These are phyloP conservation scores for Megalops cyprinoides DNA, from an alignment of 2,797 vertebrate genomes.

Conservation along the genomic window DNA sequence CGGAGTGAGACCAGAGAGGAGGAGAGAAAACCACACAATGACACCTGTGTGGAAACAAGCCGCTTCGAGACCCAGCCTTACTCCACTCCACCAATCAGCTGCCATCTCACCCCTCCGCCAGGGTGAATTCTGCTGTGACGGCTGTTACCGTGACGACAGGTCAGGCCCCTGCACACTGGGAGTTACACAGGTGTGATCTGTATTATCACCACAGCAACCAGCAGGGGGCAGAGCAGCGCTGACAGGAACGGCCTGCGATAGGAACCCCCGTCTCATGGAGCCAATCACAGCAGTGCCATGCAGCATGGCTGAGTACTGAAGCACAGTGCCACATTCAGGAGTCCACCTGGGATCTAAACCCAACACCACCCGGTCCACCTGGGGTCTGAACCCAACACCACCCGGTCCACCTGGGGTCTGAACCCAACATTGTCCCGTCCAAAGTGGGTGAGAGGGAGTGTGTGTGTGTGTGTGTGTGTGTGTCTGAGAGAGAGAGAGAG, in stretches of 20 bases:
- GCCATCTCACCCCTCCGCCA: neutral
- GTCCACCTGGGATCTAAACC: neutral
- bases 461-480: neutral
- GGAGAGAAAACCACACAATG: too few relatives aligned
- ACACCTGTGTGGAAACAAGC: neutral
- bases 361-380: neutral
- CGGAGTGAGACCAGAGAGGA: neutral
- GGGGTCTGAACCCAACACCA: neutral
- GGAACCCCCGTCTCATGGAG: too few relatives aligned
- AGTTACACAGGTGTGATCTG: slow-evolving; percentile 1
- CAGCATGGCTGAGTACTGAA: too few relatives aligned
- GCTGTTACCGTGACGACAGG: neutral
- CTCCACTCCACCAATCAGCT: neutral
- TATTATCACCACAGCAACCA: too few relatives aligned
- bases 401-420: neutral
- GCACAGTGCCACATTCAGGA: neutral
- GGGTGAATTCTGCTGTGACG: neutral
- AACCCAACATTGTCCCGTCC: neutral
- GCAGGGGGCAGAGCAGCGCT: too few relatives aligned
- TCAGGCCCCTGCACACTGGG: neutral
- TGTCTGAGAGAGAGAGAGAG: slow-evolving; percentile 1
- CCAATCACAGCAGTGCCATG: too few relatives aligned
- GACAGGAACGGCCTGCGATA: too few relatives aligned
- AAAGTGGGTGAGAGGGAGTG: too few relatives aligned
- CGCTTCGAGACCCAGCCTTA: neutral